Conservation (phyloP, 2,113 vertebrate genomes). For the Pardalotus punctatus region DNA sequence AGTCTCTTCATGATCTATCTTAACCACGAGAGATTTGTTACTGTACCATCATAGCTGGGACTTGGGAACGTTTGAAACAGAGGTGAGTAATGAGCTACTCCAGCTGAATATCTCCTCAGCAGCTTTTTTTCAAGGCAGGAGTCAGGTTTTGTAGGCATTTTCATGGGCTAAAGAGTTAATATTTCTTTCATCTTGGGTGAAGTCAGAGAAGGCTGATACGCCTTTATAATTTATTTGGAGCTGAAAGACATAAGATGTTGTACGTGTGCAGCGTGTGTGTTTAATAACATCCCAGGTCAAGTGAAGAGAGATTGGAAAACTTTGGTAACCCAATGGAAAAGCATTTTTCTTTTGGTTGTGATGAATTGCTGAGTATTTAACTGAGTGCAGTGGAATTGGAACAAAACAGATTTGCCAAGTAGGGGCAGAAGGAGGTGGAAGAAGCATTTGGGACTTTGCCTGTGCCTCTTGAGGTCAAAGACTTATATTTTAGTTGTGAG, state of each 20-base stretch:
- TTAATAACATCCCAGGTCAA: not conserved
- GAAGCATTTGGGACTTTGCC: not conserved
- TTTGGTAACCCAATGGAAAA: not conserved
- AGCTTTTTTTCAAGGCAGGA: not conserved
- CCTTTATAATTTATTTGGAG: not conserved
- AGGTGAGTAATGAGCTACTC: not conserved
- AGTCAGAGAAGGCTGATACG: not conserved
- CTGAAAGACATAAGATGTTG: not conserved
- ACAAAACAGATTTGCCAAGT: not conserved
- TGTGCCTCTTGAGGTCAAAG: accelerated
- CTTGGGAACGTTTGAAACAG: not conserved
- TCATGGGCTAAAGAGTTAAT: not conserved
- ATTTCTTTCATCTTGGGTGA: not conserved
- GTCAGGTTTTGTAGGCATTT: not conserved
- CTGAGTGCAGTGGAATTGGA: not conserved
- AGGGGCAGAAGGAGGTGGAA: not conserved
- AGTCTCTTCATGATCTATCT: not conserved
- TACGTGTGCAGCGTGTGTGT: not conserved
- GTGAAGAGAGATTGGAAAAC: not conserved
- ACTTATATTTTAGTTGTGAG: not conserved
- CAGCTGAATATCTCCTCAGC: not conserved
- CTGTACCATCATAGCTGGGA: not conserved
- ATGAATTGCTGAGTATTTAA: not conserved
- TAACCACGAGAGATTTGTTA: not conserved
- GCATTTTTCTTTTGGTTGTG: not conserved